Evolutionary conservation across 2,113 vertebrate species (phyloP).

Genomic region (Equus quagga): DNA sequence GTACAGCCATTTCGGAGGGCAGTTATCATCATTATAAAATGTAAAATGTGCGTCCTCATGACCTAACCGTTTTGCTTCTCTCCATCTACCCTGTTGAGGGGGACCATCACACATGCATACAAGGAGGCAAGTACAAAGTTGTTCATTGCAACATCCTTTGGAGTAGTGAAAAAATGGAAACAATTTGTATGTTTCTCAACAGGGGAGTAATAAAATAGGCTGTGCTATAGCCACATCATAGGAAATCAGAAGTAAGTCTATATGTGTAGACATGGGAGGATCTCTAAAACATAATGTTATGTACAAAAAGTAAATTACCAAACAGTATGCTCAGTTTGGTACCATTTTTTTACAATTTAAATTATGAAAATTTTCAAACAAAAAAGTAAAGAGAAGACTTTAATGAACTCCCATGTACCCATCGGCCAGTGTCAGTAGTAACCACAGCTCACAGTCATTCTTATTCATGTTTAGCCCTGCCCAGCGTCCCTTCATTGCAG

Average conservation of each 20-base stretch:
- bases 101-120: background rate
- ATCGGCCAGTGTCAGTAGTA: background rate
- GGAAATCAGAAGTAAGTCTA: background rate
- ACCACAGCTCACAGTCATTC: background rate
- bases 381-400: background rate
- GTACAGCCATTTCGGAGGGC: background rate
- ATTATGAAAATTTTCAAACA: background rate
- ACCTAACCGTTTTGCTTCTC: background rate
- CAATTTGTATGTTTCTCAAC: background rate
- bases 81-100: too few species aligned
- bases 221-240: background rate
- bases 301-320: background rate
- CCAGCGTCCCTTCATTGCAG: background rate
- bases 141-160: background rate
- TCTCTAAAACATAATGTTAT: background rate
- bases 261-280: background rate
- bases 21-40: background rate
- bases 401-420: background rate
- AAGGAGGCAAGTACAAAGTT: background rate
- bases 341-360: background rate
- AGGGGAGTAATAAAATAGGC: background rate
- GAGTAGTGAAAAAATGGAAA: background rate
- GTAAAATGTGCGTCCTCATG: background rate
- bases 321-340: background rate
- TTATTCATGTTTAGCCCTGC: background rate